Evolutionary conservation across 2,113 vertebrate species (phyloP).

Genomic region (Psephotus haematonotus): DNA sequence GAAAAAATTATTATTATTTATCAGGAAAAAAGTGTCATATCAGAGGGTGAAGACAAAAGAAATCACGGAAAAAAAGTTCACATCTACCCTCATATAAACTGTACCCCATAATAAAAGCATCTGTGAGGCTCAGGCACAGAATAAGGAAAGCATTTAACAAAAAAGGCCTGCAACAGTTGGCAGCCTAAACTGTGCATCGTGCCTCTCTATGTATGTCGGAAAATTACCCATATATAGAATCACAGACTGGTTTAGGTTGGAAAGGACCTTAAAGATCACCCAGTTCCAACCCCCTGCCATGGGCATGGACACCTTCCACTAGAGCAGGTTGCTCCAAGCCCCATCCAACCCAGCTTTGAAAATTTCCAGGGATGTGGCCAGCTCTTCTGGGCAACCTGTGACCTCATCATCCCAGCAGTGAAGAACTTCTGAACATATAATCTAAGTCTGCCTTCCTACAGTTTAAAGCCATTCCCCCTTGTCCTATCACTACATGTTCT

Average conservation of each 20-base stretch:
- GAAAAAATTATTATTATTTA: background rate
- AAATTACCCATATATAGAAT: background rate
- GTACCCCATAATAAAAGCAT: background rate
- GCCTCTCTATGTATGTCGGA: background rate
- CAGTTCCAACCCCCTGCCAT: background rate
- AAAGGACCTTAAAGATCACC: background rate
- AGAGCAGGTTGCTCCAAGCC: background rate
- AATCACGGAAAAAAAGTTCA: background rate
- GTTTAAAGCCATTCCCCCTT: background rate
- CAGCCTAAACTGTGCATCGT: background rate
- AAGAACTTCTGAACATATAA: background rate
- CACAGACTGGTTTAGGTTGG: background rate
- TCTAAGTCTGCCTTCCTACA: background rate
- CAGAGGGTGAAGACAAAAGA: background rate
- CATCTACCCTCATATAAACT: background rate
- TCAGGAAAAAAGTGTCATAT: background rate
- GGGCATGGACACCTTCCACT: background rate
- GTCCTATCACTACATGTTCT: background rate
- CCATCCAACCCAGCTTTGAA: background rate
- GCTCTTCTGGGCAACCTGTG: background rate
- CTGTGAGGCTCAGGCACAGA: background rate
- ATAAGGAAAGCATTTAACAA: background rate
- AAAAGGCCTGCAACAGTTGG: background rate
- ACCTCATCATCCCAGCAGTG: background rate
- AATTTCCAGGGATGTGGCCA: background rate